Evolutionary conservation across 2,113 vertebrate genomes (phyloP), one percentile per base, ranked within the genome.

Genomic region (Stigmatopora argus): DNA sequence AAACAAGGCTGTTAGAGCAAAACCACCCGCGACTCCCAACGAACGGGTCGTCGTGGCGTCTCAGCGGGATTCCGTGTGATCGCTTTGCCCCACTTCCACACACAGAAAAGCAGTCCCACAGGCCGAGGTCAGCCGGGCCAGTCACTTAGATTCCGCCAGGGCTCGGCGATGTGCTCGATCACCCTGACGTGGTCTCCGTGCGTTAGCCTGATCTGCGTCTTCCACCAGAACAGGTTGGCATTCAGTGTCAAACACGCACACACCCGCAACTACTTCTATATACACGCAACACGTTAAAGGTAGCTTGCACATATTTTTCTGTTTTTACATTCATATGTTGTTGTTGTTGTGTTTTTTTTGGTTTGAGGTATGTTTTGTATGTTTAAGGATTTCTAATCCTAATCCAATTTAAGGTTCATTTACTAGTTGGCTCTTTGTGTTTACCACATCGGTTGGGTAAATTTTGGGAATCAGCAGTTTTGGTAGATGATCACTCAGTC

Each of bases 41-140:
- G 76, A 78, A 83, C 84, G 78, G 79, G 63, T 76, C 63, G 23
- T 64, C 74, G 62, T 18, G 5, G 49, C 65, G 53, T 59, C 49
- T 77, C 61, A 59, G 51, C 53, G 67, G 73, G 73, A 79, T 79
- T 73, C 64, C 66, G 51, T 62, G 45, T 57, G 75, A 84, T 81
- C 6, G 63, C 68, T 67, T 66, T 77, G 74, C 44, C 66, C 82
- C 77, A 79, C 64, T 79, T 74, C 71, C 52, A 78, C 52, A 70
- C 67, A 59, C 52, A 17, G 31, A 62, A 67, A 64, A 48, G 53
- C 53, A 56, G 12, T 21, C 53, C 41, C 71, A 73, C 71, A 59
- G 53, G 23, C 53, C 41, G 72, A 76, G 75, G 70, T 74, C 75
- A 78, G 41, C 74, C 65, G 19, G 62, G 72, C 61, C 73, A 61